Percentiles rank a stretch among this genome's conserved stretches.
Evolutionary conservation across 2,113 vertebrate species (phyloP).

Genomic region (Etheostoma spectabile): DNA sequence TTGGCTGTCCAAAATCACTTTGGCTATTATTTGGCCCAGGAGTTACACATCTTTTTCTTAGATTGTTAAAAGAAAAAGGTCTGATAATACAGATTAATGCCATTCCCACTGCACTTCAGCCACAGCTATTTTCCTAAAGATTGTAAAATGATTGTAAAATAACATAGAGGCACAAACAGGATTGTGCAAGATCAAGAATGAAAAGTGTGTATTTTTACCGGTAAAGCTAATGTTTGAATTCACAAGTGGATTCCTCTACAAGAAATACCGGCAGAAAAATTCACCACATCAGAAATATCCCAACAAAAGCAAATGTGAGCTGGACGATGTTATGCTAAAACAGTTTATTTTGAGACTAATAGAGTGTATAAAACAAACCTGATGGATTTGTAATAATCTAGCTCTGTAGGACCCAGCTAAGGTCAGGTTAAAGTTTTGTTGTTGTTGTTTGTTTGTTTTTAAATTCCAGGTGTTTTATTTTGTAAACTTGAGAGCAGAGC

Average conservation of each 20-base stretch:
- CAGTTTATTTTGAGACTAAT: too few species aligned
- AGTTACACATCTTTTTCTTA: background rate
- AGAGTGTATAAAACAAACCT: background rate
- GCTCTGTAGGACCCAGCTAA: too few species aligned
- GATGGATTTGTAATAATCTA: background rate
- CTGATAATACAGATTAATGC: background rate
- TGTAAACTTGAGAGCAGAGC: background rate
- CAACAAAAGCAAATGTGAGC: background rate
- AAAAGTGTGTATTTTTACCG: background rate
- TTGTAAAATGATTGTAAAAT: background rate
- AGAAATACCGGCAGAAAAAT: background rate
- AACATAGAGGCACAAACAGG: background rate
- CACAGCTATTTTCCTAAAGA: background rate
- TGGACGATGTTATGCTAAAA: too few species aligned
- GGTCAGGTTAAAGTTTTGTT: background rate
- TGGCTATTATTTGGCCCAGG: background rate
- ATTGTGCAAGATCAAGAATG: background rate
- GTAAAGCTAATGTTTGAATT: background rate
- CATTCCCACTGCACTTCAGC: background rate
- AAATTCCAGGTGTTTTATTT: background rate
- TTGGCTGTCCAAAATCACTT: conserved; percentile 10
- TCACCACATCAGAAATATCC: background rate
- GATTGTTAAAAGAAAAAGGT: background rate
- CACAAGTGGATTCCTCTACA: background rate
- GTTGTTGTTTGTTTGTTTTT: too few species aligned